phyloP scores from a whole-genome alignment of 2,113 vertebrate genomes.

The Gasterosteus aculeatus region DNA sequence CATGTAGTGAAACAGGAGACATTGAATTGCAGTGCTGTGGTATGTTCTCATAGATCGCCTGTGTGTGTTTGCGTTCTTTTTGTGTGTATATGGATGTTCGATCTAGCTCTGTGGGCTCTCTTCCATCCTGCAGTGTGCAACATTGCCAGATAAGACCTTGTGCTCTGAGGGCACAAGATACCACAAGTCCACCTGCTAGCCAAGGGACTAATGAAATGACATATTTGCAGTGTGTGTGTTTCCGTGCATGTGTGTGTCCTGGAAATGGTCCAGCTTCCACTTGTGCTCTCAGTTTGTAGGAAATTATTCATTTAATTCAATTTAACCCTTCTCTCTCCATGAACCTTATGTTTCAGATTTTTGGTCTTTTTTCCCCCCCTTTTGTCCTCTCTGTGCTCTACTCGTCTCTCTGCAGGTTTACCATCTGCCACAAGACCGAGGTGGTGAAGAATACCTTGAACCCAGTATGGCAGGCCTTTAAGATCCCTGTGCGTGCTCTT shows the following conservation, averaged over 20 bases:
- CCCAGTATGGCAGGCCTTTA: conserved; percentile 94
- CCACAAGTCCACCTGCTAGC: conserved; percentile 34
- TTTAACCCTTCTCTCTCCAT: background rate
- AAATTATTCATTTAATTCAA: background rate
- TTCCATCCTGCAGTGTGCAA: conserved; percentile 50
- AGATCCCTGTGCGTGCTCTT: conserved; percentile 89
- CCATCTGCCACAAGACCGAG: conserved; percentile 94
- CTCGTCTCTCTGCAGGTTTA: conserved; percentile 82
- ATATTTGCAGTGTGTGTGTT: conserved; percentile 27
- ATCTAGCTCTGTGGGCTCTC: conserved; percentile 30
- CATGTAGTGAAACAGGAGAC: background rate
- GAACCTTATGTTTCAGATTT: no score
- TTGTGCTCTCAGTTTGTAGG: background rate
- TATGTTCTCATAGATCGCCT: background rate
- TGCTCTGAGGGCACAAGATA: conserved; percentile 43
- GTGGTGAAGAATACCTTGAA: conserved; percentile 93
- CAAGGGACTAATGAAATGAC: conserved; percentile 52
- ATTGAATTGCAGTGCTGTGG: conserved; percentile 9
- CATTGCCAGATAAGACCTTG: conserved; percentile 59
- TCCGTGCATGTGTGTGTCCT: conserved; percentile 8
- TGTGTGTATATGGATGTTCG: background rate
- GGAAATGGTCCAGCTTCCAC: background rate
- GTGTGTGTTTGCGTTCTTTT: conserved; percentile 4
- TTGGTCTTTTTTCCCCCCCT: background rate
- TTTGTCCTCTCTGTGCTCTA: background rate